Evolutionary conservation across 2,797 vertebrate genomes (phyloP).

Genomic region (Coregonus suidteri): DNA sequence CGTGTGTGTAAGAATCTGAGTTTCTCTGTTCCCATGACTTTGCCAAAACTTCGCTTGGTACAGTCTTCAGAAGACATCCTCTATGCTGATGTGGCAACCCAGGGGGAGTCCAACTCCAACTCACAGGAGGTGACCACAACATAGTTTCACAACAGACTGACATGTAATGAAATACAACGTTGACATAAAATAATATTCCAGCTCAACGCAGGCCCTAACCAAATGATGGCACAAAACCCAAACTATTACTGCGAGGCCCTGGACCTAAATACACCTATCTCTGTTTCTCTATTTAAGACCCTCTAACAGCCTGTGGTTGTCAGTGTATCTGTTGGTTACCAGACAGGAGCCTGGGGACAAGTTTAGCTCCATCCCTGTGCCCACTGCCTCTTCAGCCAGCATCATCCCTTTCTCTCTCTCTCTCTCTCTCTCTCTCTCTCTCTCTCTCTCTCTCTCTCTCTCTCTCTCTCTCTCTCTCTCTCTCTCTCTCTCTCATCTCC

Average conservation of each 20-base stretch:
- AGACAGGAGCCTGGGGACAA: slow-evolving; percentile 25
- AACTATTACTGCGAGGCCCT: slow-evolving; percentile 22
- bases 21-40: slow-evolving; percentile 29
- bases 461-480: no score
- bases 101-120: background rate
- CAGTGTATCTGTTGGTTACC: slow-evolving; percentile 47
- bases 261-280: slow-evolving; percentile 40
- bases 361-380: no score
- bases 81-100: background rate
- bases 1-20: background rate
- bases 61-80: background rate
- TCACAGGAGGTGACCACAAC: slow-evolving; percentile 3
- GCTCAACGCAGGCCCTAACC: background rate
- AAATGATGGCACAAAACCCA: slow-evolving; percentile 13
- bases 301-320: slow-evolving; percentile 17
- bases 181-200: background rate
- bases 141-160: background rate
- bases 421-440: no score
- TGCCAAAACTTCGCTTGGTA: background rate
- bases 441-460: no score
- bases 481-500: no score
- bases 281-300: slow-evolving; percentile 18
- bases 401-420: no score
- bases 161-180: background rate
- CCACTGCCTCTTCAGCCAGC: no score